Base-by-base conservation (phyloP, 2,888 invertebrate species). In the Synergus gifuensis region DNA sequence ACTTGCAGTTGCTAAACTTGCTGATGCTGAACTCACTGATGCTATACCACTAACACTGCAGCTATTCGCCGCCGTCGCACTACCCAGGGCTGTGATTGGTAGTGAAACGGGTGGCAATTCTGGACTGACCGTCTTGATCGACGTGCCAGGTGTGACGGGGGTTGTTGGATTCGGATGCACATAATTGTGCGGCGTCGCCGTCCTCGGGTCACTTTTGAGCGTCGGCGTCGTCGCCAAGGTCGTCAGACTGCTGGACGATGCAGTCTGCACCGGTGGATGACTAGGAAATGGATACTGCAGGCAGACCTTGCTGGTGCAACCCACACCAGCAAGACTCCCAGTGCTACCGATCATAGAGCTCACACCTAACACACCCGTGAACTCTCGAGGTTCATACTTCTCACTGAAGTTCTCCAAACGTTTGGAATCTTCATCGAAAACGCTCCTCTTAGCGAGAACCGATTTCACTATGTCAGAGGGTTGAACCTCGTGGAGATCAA, bases 391-490 rank as follows among this genome's bases (percentile, higher is more conserved):
- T 93, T 98, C 95, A 93, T 97, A 95, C 93, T 97, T 95, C 92
- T 98, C 95, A 90, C 96, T 94, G 80, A 97, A 96, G 88, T 97
- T 97, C 92, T 98, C 98, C 80, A 99, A 93, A 54, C 99, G 94
- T 92, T 98, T 98, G 62, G 97, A 95, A 92, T 99, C 99, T 92
- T 98, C 98, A 91, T 99, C 99, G 92, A 99, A 98, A 78, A 99
- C 97, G 77, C 98, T 98, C 83, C 97, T 96, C 92, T 98, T 97
- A 7, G 98, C 97, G 88, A 98, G 94, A 87, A 99, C 95, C 40
- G 98, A 97, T 89, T 97, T 97, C 60, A 98, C 97, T 88, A 98
- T 98, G 88, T 98, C 98, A 40, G 98, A 98, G 0, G 98, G 98
- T 91, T 98, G 97, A 81, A 97, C 94, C 89, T 96, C 96, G 88